Conservation (phyloP, 2,888 invertebrate genomes). For the Fragum fragum region DNA sequence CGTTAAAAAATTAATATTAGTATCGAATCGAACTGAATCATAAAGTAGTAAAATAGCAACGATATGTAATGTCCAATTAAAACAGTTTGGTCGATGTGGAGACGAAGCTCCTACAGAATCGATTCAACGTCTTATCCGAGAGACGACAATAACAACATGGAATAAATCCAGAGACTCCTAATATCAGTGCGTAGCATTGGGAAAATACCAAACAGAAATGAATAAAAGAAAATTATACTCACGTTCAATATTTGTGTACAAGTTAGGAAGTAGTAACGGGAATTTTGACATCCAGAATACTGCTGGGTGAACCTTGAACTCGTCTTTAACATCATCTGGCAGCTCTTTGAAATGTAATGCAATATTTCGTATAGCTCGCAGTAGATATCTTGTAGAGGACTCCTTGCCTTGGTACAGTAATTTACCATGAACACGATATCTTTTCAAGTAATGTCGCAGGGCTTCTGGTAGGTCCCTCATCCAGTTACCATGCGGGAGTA, state of each 20-base stretch:
- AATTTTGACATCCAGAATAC: slow-evolving; percentile 7
- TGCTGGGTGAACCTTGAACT: slow-evolving; percentile 7
- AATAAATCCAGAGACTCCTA: no score
- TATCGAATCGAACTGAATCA: no score
- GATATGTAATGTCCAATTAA: no score
- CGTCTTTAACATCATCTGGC: background rate
- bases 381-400: slow-evolving; percentile 12
- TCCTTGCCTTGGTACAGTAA: background rate
- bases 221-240: background rate
- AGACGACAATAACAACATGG: no score
- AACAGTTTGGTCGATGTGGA: no score
- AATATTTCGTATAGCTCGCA: slow-evolving; percentile 15
- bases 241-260: slow-evolving; percentile 18
- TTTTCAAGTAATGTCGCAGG: slow-evolving; percentile 5
- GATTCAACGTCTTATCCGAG: no score
- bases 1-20: no score
- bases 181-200: no score
- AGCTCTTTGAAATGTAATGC: slow-evolving; percentile 1
- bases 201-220: no score
- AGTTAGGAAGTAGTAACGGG: background rate
- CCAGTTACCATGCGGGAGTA: slow-evolving; percentile 13
- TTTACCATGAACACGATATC: background rate
- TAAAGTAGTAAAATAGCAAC: no score
- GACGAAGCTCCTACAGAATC: no score
- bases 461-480: slow-evolving; percentile 4